Percentiles rank a stretch among this genome's conserved stretches.
phyloP scores from a whole-genome alignment of 2,113 vertebrate genomes.

The Pachypanchax playfairii region DNA sequence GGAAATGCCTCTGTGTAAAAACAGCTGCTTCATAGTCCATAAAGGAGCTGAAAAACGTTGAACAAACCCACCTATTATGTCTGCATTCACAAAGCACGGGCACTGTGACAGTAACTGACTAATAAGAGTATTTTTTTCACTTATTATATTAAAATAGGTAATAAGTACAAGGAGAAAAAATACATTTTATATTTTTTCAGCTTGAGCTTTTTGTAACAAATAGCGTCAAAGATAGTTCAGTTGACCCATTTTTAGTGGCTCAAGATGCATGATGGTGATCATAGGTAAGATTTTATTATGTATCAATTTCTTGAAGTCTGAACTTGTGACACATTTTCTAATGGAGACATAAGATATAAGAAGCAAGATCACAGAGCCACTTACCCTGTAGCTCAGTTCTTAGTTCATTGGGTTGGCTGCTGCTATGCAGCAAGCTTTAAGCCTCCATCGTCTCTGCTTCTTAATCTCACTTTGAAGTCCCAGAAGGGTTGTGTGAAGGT shows the following conservation, averaged over 20 bases:
- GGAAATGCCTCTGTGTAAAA: conserved; percentile 69
- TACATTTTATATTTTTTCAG: conserved; percentile 4
- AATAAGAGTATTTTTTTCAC: conserved; percentile 36
- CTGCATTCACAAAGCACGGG: conserved; percentile 21
- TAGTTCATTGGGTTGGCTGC: conserved; percentile 19
- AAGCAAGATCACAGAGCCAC: conserved; percentile 23
- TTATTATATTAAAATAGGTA: conserved; percentile 42
- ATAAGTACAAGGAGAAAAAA: conserved; percentile 47
- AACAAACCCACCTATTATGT: conserved; percentile 37
- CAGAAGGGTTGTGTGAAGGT: conserved; percentile 60
- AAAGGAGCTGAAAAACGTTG: conserved; percentile 20
- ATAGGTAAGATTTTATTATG: no score
- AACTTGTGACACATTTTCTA: conserved; percentile 12
- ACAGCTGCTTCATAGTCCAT: conserved; percentile 57
- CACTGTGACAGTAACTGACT: conserved; percentile 49
- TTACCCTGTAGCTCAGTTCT: conserved; percentile 20
- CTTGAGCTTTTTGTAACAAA: conserved; percentile 10
- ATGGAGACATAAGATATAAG: conserved; percentile 32
- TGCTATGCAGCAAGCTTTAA: conserved; percentile 52
- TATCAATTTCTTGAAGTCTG: conserved; percentile 25
- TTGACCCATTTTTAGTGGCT: no score
- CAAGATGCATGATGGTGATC: no score
- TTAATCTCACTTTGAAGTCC: conserved; percentile 77
- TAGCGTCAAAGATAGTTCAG: no score
- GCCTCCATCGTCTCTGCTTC: conserved; percentile 42